These are phyloP conservation scores for Drosophila merina DNA, from an alignment of 2,888 invertebrate species.

Conservation along the genomic window DNA sequence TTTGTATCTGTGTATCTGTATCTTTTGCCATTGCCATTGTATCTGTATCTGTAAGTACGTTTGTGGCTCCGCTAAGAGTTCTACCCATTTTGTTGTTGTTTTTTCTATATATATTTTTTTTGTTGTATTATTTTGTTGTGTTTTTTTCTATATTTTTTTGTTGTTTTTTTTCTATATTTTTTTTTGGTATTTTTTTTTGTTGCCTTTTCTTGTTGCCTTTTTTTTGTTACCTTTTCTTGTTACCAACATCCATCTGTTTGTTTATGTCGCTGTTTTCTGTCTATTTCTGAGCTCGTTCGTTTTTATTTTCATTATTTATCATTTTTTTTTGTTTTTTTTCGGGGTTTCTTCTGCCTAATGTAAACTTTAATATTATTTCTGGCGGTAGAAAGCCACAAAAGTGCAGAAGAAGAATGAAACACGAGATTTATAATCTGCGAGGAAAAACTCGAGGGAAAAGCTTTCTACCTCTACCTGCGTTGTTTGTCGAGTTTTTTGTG, in stretches of 20 bases:
- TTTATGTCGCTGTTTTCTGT: constrained; percentile 50
- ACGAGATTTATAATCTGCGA: neutral
- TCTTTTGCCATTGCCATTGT: constrained; percentile 20
- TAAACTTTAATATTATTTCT: constrained; percentile 52
- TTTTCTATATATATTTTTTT: constrained; percentile 28
- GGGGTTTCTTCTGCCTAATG: constrained; percentile 41
- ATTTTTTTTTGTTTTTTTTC: constrained; percentile 43
- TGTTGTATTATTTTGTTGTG: too few species aligned
- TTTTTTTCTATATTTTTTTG: too few species aligned
- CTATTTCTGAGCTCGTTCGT: constrained; percentile 36
- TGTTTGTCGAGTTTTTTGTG: too few species aligned
- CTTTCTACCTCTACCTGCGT: neutral
- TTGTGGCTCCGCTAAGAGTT: constrained; percentile 71
- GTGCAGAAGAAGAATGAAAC: neutral
- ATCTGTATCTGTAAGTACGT: constrained; percentile 69
- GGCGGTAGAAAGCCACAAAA: neutral
- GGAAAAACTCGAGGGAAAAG: constrained; percentile 9
- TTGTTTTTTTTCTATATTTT: constrained; percentile 4
- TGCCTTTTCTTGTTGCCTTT: neutral
- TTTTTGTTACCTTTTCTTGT: constrained; percentile 30
- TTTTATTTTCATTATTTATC: constrained; percentile 59
- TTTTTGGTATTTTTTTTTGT: constrained; percentile 37
- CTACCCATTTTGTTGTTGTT: constrained; percentile 64
- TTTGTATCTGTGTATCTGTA: constrained; percentile 9
- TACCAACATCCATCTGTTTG: constrained; percentile 49